Conservation (phyloP, 2,888 invertebrate species). For the Salpingus planirostris region DNA sequence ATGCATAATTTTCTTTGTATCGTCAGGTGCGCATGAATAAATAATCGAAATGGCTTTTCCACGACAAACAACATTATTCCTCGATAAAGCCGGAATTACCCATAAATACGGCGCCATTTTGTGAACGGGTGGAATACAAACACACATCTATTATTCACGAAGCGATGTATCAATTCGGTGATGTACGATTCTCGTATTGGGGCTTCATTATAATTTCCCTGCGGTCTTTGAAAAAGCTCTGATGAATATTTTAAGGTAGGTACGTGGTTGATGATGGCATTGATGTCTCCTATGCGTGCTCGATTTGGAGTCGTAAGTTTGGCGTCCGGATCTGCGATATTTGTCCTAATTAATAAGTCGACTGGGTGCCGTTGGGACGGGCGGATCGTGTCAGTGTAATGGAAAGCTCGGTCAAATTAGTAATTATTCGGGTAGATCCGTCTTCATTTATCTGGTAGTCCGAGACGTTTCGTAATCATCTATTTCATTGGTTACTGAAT, state of each 20-base stretch:
- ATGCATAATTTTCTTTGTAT: conserved; percentile 6
- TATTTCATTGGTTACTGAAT: conserved; percentile 45
- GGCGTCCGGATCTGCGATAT: conserved; percentile 1
- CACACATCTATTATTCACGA: no score
- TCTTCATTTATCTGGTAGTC: conserved; percentile 42
- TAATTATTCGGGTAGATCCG: conserved; percentile 42
- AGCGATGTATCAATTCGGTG: no score
- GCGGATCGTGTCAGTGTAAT: conserved; percentile 30
- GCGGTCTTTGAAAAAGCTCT: no score
- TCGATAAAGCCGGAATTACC: conserved; percentile 5
- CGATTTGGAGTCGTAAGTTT: background rate
- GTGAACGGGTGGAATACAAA: no score
- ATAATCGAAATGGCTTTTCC: conserved; percentile 24
- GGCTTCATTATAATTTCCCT: no score
- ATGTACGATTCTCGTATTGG: conserved; percentile 30
- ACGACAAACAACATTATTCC: conserved; percentile 28
- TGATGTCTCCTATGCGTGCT: no score
- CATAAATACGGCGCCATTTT: no score
- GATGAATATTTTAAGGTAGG: no score
- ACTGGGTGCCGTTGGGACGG: no score
- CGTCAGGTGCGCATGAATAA: conserved; percentile 22
- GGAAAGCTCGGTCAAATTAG: conserved; percentile 44
- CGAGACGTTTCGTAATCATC: conserved; percentile 44
- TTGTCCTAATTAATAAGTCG: conserved; percentile 5
- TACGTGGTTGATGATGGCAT: no score